A percentile compares a stretch with the other conserved stretches of the same genome.
These are phyloP conservation scores for Microtus oregoni DNA, from an alignment of 2,113 vertebrate genomes.

Conservation along the genomic window DNA sequence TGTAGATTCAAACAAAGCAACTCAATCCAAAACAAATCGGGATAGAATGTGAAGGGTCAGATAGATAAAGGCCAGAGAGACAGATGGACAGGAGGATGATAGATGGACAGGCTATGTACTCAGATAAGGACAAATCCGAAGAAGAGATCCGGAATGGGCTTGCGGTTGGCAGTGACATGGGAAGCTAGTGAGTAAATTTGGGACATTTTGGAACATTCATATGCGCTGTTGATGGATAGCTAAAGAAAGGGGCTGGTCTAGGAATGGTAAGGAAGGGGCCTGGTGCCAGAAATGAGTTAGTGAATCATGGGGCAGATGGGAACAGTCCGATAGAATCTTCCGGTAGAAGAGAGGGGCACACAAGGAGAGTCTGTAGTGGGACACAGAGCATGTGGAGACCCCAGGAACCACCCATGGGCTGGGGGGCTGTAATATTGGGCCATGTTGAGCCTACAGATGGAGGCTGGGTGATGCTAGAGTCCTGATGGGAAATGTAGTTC, in stretches of 20 bases:
- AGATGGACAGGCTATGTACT: background rate
- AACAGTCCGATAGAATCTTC: background rate
- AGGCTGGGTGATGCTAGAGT: rapidly evolving
- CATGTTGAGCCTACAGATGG: background rate
- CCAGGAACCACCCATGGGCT: background rate
- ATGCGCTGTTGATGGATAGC: background rate
- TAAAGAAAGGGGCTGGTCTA: background rate
- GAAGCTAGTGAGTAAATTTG: background rate
- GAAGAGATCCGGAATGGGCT: background rate
- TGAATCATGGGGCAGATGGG: background rate
- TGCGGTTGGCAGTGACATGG: background rate
- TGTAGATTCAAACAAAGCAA: background rate
- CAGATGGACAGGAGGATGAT: background rate
- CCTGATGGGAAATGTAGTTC: background rate
- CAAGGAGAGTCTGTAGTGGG: background rate
- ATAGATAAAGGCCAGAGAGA: background rate
- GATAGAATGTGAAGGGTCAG: background rate
- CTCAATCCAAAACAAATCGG: too few relatives aligned
- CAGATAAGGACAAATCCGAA: background rate
- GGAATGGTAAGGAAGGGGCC: background rate
- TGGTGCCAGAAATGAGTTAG: background rate
- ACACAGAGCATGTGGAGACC: background rate
- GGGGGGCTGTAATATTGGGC: background rate
- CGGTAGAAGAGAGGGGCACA: background rate
- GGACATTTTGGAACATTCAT: background rate